Evolutionary conservation across 2,113 vertebrate genomes (phyloP).

Genomic region (Oreochromis niloticus): DNA sequence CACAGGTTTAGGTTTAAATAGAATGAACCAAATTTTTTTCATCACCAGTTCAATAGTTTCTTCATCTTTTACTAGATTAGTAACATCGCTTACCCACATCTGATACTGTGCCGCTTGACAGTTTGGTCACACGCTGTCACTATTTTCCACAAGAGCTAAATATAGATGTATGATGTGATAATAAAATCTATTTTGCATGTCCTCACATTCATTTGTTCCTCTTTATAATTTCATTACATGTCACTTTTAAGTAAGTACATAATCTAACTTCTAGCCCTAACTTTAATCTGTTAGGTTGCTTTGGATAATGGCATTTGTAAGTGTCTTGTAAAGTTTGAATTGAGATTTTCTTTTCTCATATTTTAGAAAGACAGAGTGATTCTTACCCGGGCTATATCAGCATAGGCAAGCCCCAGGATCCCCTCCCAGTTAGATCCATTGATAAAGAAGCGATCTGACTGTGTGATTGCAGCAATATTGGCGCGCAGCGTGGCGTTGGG

Average conservation of each 20-base stretch:
- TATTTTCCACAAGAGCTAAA: not conserved
- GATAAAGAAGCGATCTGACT: slow-evolving; percentile 98
- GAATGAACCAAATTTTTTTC: not conserved
- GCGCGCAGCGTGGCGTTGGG: slow-evolving; percentile 90
- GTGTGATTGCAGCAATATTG: slow-evolving; percentile 95
- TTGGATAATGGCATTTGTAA: not conserved
- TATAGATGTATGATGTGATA: not conserved
- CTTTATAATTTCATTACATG: not conserved
- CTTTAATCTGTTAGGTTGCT: not conserved
- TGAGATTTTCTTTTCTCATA: not conserved
- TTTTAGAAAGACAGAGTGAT: accelerated
- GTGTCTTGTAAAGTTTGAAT: not conserved
- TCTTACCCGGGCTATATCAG: slow-evolving; percentile 90
- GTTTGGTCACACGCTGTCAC: not conserved
- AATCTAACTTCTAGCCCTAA: not conserved
- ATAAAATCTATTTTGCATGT: not conserved
- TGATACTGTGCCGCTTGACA: not conserved
- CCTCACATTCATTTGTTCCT: not conserved
- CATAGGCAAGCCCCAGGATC: slow-evolving; percentile 93
- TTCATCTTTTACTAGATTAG: not conserved
- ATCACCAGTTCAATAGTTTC: not conserved
- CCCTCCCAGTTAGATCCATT: slow-evolving; percentile 99
- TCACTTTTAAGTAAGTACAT: not conserved
- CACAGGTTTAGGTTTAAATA: not conserved
- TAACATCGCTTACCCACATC: accelerated